Conservation (phyloP, 2,797 vertebrate species). For the Phrynocephalus forsythii region DNA sequence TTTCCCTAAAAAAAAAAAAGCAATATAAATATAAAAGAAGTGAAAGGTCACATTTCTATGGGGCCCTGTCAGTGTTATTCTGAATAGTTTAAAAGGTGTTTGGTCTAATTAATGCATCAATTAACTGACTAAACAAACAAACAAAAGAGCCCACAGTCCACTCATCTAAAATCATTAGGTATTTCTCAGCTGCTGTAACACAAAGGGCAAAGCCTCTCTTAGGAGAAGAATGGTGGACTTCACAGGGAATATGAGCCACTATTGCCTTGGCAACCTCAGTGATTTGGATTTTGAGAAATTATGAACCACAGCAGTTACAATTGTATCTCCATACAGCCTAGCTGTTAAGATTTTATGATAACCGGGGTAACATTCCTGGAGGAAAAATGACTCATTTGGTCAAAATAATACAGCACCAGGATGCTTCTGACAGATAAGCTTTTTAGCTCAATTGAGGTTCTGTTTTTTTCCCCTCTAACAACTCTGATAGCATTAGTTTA, state of each 20-base stretch:
- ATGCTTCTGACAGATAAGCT: constrained; percentile 14
- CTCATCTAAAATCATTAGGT: constrained; percentile 8
- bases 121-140: background rate
- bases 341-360: background rate
- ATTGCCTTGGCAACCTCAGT: constrained; percentile 33
- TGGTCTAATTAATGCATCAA: background rate
- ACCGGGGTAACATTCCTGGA: constrained; percentile 1
- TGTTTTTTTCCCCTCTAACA: background rate
- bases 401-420: constrained; percentile 7
- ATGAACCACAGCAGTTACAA: constrained; percentile 7
- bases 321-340: constrained; percentile 19
- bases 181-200: background rate
- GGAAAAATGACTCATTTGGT: constrained; percentile 16
- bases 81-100: background rate
- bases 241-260: background rate
- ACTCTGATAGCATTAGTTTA: constrained; percentile 1
- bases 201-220: background rate
- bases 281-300: constrained; percentile 12
- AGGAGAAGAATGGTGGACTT: background rate
- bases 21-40: background rate
- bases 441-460: background rate
- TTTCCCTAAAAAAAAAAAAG: background rate
- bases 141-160: background rate
- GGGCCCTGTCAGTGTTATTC: background rate
- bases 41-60: background rate